Conservation (phyloP, 92 coral and sea anemone species). For the Pocillopora meandrina region DNA sequence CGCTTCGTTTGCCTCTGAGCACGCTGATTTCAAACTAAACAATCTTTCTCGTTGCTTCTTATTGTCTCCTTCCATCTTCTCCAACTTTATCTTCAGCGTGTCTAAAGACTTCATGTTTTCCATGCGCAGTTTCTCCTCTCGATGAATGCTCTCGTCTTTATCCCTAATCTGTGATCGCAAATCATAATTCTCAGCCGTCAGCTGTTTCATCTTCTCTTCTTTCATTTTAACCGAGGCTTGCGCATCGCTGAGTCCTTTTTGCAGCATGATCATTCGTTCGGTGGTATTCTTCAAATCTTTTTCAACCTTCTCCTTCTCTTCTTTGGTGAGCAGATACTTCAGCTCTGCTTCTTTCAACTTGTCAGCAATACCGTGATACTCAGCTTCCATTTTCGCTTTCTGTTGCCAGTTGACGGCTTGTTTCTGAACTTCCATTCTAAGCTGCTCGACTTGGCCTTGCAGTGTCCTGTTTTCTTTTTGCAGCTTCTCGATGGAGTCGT, state of each 20-base stretch:
- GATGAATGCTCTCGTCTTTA: constrained; percentile 60
- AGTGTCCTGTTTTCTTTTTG: constrained; percentile 39
- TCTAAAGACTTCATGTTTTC: constrained; percentile 83
- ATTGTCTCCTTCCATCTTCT: constrained; percentile 69
- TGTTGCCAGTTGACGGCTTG: constrained; percentile 29
- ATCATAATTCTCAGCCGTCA: constrained; percentile 59
- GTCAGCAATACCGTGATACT: constrained; percentile 44
- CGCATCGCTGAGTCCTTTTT: constrained; percentile 63
- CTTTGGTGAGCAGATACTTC: constrained; percentile 42
- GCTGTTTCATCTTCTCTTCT: constrained; percentile 63
- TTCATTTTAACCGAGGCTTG: constrained; percentile 35
- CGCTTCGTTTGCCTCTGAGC: constrained; percentile 91
- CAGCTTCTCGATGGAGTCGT: constrained; percentile 40
- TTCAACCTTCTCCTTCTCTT: constrained; percentile 62
- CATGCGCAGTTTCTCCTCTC: constrained; percentile 80
- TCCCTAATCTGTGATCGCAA: constrained; percentile 60
- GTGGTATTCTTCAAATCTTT: constrained; percentile 55
- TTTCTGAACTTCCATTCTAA: constrained; percentile 46
- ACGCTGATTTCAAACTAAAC: constrained; percentile 83
- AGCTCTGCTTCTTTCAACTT: constrained; percentile 63
- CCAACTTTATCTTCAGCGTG: constrained; percentile 71
- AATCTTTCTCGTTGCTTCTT: constrained; percentile 78
- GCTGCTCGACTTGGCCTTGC: constrained; percentile 31
- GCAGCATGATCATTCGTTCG: constrained; percentile 40
- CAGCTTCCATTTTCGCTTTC: constrained; percentile 39